These are phyloP conservation scores for Mimas tiliae DNA, from an alignment of 2,888 invertebrate genomes.

Conservation along the genomic window DNA sequence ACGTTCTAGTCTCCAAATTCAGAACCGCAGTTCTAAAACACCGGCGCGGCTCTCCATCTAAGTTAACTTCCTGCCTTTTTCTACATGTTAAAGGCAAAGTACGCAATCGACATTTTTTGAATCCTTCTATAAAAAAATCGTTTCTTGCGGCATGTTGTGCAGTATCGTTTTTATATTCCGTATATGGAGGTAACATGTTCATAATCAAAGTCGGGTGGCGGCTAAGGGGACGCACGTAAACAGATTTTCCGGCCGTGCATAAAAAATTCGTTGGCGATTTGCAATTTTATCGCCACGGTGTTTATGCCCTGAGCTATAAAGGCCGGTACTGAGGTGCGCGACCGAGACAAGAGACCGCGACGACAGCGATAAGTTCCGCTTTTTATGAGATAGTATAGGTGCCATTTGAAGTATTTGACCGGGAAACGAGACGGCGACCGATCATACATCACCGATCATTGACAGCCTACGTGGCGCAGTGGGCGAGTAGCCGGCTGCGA, in stretches of 20 bases:
- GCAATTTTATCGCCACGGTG: slow-evolving; percentile 25
- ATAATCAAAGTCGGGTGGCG: slow-evolving; percentile 7
- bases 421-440: no score
- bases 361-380: no score
- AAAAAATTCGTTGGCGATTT: slow-evolving; percentile 25
- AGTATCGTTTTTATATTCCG: background rate
- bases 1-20: background rate
- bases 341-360: no score
- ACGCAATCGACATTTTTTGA: slow-evolving; percentile 7
- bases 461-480: no score
- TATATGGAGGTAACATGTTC: background rate
- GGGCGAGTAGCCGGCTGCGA: no score
- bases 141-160: slow-evolving; percentile 5
- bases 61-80: background rate
- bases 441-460: no score
- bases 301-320: slow-evolving; percentile 7
- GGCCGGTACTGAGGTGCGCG: no score
- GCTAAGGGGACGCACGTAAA: slow-evolving; percentile 22
- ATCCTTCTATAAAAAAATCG: background rate
- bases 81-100: slow-evolving; percentile 6
- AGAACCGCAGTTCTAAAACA: background rate
- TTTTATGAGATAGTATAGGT: no score
- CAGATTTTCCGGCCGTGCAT: slow-evolving; percentile 27
- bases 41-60: background rate
- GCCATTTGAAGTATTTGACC: no score